Evolutionary conservation across 2,888 invertebrate genomes (phyloP).

Genomic region (Girardia tigrina): DNA sequence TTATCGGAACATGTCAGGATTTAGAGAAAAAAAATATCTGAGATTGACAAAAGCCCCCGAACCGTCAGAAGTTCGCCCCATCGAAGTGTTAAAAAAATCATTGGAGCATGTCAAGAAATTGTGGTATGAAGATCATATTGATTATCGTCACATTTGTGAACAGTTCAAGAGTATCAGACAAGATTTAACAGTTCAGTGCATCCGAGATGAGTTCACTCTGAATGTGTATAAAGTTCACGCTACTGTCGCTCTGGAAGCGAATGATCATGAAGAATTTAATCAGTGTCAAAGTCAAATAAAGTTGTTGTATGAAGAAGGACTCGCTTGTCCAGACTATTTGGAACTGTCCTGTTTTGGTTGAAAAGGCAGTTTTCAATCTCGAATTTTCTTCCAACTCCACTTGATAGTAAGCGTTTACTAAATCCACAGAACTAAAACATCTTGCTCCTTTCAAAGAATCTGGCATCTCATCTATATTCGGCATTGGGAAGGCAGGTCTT

Average conservation of each 20-base stretch:
- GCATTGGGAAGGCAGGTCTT: no score
- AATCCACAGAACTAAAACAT: no score
- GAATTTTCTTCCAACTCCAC: no score
- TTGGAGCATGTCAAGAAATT: constrained; percentile 75
- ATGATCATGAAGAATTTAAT: constrained; percentile 96
- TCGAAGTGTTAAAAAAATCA: constrained; percentile 67
- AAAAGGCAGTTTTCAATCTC: no score
- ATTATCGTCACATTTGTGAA: constrained; percentile 92
- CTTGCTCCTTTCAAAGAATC: no score
- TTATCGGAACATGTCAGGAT: constrained; percentile 81
- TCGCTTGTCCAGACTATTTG: constrained; percentile 55
- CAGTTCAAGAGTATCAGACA: constrained; percentile 95
- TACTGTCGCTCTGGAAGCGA: constrained; percentile 84
- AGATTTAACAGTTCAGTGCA: constrained; percentile 93
- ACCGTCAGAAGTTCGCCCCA: constrained; percentile 63
- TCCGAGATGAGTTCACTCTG: constrained; percentile 83
- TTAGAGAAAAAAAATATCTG: constrained; percentile 87
- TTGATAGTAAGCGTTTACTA: no score
- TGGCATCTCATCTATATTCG: no score
- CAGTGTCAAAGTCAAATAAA: constrained; percentile 96
- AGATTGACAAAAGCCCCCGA: constrained; percentile 67
- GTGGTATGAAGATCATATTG: constrained; percentile 66
- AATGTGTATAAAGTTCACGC: constrained; percentile 97
- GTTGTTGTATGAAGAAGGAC: constrained; percentile 62
- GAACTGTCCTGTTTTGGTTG: no score